Conservation (phyloP, 1,140 invertebrate genomes). For the Drosophila melanica region DNA sequence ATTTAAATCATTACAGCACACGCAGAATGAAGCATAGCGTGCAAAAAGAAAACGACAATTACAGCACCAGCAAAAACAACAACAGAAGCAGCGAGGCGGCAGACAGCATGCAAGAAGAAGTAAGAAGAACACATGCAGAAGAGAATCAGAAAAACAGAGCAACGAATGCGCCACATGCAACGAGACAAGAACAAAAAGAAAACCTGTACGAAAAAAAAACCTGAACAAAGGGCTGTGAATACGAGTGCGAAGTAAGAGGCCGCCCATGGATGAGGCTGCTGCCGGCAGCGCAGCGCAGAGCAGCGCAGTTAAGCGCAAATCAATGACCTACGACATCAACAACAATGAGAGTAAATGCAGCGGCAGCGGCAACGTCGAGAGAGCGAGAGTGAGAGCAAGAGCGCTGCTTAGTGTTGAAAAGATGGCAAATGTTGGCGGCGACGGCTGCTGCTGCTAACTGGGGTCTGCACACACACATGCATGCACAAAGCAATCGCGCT, state of each 20-base stretch:
- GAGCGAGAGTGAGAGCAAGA: conserved; percentile 21
- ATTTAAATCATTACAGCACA: conserved; percentile 62
- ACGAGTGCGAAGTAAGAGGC: background rate
- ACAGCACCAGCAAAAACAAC: conserved; percentile 34
- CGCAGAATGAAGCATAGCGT: conserved; percentile 43
- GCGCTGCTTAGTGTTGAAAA: conserved; percentile 42
- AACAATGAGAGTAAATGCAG: conserved; percentile 43
- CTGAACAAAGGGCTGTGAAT: conserved; percentile 39
- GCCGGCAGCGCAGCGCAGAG: conserved; percentile 38
- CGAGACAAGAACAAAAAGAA: conserved; percentile 56
- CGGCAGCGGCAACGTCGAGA: conserved; percentile 11
- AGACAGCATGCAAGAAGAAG: conserved; percentile 34
- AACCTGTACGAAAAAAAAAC: conserved; percentile 44
- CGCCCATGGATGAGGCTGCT: conserved; percentile 24
- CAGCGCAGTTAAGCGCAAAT: conserved; percentile 75
- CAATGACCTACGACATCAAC: conserved; percentile 81
- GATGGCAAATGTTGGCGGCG: conserved; percentile 37
- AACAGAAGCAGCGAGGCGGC: conserved; percentile 30
- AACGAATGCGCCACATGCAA: conserved; percentile 73
- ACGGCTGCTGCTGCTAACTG: conserved; percentile 12
- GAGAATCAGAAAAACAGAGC: conserved; percentile 36
- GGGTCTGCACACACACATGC: conserved; percentile 14
- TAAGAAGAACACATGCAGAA: conserved; percentile 45
- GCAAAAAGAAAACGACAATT: conserved; percentile 47
- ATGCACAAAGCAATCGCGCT: conserved; percentile 32